A percentile compares a stretch with the other conserved stretches of the same genome.
Evolutionary conservation across 2,113 vertebrate species (phyloP).

Genomic region (Pedetes capensis): DNA sequence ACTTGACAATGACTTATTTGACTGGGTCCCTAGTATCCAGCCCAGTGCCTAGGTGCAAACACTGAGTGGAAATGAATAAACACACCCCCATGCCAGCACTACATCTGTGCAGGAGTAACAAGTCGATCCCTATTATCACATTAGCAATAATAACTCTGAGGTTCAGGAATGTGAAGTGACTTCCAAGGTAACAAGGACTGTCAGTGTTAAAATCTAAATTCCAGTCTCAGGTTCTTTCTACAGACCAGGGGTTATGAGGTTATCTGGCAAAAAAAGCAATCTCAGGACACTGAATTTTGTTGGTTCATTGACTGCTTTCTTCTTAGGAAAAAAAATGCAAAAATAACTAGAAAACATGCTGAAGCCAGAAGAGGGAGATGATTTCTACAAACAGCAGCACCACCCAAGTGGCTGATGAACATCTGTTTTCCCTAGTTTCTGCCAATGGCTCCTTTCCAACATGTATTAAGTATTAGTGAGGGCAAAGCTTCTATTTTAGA

Average conservation of each 20-base stretch:
- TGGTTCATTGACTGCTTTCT: not conserved
- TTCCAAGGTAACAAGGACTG: not conserved
- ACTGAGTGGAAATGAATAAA: too few species aligned
- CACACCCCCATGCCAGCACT: accelerated
- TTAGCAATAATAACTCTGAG: not conserved
- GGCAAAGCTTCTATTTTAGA: not conserved
- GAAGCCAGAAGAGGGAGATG: not conserved
- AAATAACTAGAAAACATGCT: not conserved
- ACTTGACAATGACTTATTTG: not conserved
- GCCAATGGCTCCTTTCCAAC: not conserved
- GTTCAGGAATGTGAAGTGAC: not conserved
- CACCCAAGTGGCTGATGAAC: not conserved
- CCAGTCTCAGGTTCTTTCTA: not conserved
- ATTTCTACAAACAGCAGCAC: not conserved
- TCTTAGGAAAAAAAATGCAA: not conserved
- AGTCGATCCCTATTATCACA: not conserved
- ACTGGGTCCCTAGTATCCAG: not conserved
- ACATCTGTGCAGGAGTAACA: not conserved
- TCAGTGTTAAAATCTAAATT: not conserved
- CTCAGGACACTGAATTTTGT: not conserved
- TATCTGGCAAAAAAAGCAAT: not conserved
- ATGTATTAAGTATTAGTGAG: not conserved
- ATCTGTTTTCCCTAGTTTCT: not conserved
- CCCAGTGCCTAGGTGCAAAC: too few species aligned
- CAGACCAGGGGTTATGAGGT: not conserved